phyloP scores from a whole-genome alignment of 2,113 vertebrate genomes.

The Abramis brama region DNA sequence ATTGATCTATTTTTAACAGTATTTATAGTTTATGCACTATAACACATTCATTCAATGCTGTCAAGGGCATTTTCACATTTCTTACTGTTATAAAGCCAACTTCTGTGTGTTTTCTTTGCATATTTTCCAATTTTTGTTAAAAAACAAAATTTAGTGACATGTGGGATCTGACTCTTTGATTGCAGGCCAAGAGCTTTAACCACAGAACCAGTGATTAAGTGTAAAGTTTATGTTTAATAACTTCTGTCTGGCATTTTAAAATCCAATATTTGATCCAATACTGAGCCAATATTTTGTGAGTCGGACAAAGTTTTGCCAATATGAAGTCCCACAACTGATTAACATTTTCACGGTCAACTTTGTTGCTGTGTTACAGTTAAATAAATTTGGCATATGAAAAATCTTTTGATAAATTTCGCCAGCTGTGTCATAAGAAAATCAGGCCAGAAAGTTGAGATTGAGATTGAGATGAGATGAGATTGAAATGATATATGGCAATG shows the following conservation, averaged over 20 bases:
- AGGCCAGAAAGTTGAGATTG: not conserved
- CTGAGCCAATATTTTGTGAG: not conserved
- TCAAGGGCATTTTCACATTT: not conserved
- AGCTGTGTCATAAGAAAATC: not conserved
- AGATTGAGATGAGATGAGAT: not conserved
- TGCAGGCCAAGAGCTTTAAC: not conserved
- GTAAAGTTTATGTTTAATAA: not conserved
- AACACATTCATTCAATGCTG: not conserved
- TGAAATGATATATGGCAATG: not conserved
- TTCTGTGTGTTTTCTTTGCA: not conserved
- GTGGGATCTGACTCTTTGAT: not conserved
- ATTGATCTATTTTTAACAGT: not conserved
- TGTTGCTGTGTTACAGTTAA: not conserved
- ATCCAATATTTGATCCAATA: conserved; percentile 1
- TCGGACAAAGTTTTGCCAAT: not conserved
- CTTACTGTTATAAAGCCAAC: not conserved
- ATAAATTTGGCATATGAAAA: not conserved
- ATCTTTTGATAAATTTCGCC: not conserved
- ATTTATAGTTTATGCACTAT: not conserved
- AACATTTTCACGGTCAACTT: not conserved
- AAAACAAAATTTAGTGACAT: not conserved
- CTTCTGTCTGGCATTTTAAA: not conserved
- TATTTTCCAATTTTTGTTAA: not conserved
- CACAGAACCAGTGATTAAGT: not conserved
- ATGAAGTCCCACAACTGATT: not conserved